A percentile compares a stretch with the other conserved stretches of the same genome.
phyloP scores from a whole-genome alignment of 2,113 vertebrate species.

The Rousettus leschenaultii region DNA sequence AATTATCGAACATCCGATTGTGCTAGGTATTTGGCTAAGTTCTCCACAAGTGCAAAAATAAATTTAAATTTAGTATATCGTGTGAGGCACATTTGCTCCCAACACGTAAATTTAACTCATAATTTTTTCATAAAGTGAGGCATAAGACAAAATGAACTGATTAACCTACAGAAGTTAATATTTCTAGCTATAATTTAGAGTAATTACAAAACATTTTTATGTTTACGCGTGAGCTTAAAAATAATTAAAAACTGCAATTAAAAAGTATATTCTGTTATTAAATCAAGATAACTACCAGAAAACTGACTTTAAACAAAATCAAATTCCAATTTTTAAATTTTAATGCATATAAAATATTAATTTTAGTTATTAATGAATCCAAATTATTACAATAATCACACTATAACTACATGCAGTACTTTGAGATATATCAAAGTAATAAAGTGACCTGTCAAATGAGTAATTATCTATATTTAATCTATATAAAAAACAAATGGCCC shows the following conservation, averaged over 20 bases:
- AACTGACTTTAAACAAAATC: slow-evolving; percentile 38
- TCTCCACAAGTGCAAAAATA: not conserved
- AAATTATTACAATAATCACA: slow-evolving; percentile 35
- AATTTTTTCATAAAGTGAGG: not conserved
- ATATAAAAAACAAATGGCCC: slow-evolving; percentile 65
- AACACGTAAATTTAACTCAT: slow-evolving; percentile 1
- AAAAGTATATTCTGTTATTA: slow-evolving; percentile 25
- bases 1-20: not conserved
- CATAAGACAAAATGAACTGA: not conserved
- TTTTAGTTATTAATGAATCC: slow-evolving; percentile 36
- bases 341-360: slow-evolving; percentile 36
- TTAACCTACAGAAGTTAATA: not conserved
- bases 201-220: not conserved
- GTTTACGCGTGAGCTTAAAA: not conserved
- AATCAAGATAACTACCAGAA: slow-evolving; percentile 21
- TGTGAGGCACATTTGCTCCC: not conserved
- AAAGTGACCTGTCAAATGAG: slow-evolving; percentile 53
- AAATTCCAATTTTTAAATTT: slow-evolving; percentile 38
- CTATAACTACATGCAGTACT: not conserved
- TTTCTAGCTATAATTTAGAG: slow-evolving; percentile 9
- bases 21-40: not conserved
- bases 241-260: not conserved
- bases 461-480: slow-evolving; percentile 46
- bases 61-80: not conserved
- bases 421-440: slow-evolving; percentile 64